Evolutionary conservation across 2,113 vertebrate genomes (phyloP), one percentile per base, ranked within the genome.

Genomic region (Muntiacus reevesi): DNA sequence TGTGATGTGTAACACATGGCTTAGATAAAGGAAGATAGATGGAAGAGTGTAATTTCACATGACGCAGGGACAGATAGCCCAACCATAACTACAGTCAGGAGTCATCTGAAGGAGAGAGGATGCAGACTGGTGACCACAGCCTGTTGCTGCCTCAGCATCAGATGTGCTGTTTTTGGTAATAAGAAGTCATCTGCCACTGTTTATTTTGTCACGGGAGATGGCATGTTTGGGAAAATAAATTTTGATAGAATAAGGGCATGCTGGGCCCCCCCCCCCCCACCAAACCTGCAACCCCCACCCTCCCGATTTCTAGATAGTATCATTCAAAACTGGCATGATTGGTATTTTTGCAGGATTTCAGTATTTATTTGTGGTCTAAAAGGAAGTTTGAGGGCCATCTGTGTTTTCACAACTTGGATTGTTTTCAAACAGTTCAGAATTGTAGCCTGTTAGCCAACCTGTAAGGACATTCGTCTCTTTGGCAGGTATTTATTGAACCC

Each of bases 11-110:
- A 95, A 28, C 60, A 74, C 96, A 95, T 88, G 97, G 97, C 92
- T 76, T 94, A 96, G 97, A 97, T 98, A 98, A 97, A 98, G 98
- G 97, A 98, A 98, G 97, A 94, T 91, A 47, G 71, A 98, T 55
- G 33, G 52, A 83, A 95, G 87, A 84, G 97, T 95, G 82, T 92
- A 50, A 82, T 91, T 83, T 98, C 93, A 95, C 95, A 91, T 47
- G 87, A 96, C 93, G 87, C 76, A 17, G 89, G 98, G 95, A 94
- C 84, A 97, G 97, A 97, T 97, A 97, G 81, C 94, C 96, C 95
- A 82, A 57, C 87, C 25, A n/a, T 95, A 96, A 96, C 97, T 92
- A 67, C 78, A 0, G 0, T 89, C 94, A 95, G 93, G 97, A 33
- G 57, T 62, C 43, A 85, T 76, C 95, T 95, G 84, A 97, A 95